A percentile compares a stretch with the other conserved stretches of the same genome.
Evolutionary conservation across 2,888 invertebrate species (phyloP).

Genomic region (Noctua janthina): DNA sequence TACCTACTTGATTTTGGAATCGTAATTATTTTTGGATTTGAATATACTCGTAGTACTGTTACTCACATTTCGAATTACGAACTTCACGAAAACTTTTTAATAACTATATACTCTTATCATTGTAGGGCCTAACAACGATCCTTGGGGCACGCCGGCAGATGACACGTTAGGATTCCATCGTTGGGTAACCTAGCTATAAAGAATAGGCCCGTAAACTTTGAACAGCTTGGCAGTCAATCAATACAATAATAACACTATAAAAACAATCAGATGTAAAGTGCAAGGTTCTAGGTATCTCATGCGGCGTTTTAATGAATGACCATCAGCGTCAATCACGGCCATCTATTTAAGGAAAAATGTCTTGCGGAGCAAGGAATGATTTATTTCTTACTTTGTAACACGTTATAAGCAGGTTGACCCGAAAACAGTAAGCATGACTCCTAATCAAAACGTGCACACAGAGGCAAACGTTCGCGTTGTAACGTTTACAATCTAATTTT

Average conservation of each 20-base stretch:
- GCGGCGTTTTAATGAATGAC: slow-evolving; percentile 15
- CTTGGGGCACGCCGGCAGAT: neutral
- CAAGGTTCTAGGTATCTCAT: slow-evolving; percentile 1
- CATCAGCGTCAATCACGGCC: slow-evolving; percentile 17
- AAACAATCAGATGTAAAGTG: slow-evolving; percentile 13
- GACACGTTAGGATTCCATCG: neutral
- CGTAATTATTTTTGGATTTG: neutral
- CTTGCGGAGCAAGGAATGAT: neutral
- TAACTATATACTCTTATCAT: no score
- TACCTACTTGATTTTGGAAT: neutral
- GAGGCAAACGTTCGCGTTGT: neutral
- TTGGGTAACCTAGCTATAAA: neutral
- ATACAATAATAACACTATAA: neutral
- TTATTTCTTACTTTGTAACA: neutral
- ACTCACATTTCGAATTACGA: neutral
- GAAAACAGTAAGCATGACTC: neutral
- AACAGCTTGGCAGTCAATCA: neutral
- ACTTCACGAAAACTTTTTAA: neutral
- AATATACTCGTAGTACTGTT: neutral
- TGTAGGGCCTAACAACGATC: neutral
- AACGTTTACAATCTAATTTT: neutral
- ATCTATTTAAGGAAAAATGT: slow-evolving; percentile 15
- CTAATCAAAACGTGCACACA: neutral
- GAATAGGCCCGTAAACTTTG: neutral
- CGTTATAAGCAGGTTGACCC: neutral